These are phyloP conservation scores for Cranoglanis bouderius DNA, from an alignment of 2,113 vertebrate species.

Conservation along the genomic window DNA sequence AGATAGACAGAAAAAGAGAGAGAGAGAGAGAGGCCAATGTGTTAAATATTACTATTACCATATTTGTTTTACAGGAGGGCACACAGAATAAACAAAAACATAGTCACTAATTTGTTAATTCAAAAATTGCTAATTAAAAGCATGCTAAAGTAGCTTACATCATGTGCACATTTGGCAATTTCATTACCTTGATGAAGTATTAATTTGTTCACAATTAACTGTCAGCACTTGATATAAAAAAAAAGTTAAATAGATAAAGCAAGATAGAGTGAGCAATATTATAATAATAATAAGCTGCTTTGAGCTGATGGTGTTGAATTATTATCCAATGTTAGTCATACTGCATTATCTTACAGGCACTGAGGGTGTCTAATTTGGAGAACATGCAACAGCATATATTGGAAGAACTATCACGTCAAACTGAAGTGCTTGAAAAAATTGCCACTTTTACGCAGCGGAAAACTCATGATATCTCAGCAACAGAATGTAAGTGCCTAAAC, in stretches of 20 bases:
- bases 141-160: background rate
- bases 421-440: slow-evolving; percentile 65
- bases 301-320: background rate
- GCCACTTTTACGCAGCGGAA: slow-evolving; percentile 64
- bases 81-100: background rate
- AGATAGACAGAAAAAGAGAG: too few relatives aligned
- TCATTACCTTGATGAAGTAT: background rate
- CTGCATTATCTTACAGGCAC: slow-evolving; percentile 58
- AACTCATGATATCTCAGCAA: slow-evolving; percentile 57
- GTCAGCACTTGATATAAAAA: background rate
- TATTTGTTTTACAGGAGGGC: background rate
- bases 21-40: too few relatives aligned
- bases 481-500: slow-evolving; percentile 61
- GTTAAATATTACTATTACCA: background rate
- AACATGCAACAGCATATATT: slow-evolving; percentile 62
- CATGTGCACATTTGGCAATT: background rate
- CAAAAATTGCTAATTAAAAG: background rate
- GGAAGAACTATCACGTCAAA: slow-evolving; percentile 68
- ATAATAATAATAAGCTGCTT: background rate
- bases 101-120: background rate
- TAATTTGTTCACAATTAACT: background rate
- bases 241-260: background rate
- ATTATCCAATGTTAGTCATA: background rate
- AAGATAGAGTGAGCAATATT: background rate
- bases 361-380: slow-evolving; percentile 55